phyloP scores from a whole-genome alignment of 2,888 invertebrate species.

The Microctonus hyperodae region DNA sequence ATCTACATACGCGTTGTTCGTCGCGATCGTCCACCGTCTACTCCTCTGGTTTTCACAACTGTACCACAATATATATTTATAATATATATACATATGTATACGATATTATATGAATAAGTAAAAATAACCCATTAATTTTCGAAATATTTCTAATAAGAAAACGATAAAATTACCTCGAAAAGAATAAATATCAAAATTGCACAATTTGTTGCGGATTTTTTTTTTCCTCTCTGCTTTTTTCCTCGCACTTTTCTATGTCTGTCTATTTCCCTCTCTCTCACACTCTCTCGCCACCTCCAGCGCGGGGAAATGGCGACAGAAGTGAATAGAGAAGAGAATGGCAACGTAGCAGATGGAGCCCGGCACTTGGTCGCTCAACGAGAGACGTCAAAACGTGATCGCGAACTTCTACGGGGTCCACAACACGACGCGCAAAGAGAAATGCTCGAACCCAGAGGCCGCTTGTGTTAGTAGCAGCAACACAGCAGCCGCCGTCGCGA shows the following conservation, averaged over 20 bases:
- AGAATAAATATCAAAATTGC: conserved; percentile 31
- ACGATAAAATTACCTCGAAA: background rate
- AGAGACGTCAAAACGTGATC: conserved; percentile 59
- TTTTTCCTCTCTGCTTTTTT: background rate
- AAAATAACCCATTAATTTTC: background rate
- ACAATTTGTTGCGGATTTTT: conserved; percentile 18
- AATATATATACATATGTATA: background rate
- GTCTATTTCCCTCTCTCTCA: background rate
- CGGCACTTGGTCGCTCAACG: conserved; percentile 60
- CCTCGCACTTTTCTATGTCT: background rate
- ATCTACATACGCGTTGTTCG: background rate
- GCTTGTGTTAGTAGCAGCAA: conserved; percentile 18
- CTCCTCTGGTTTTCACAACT: background rate
- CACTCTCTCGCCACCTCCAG: conserved; percentile 40
- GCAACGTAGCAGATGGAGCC: conserved; percentile 65
- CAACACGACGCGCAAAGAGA: conserved; percentile 82
- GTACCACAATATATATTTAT: background rate
- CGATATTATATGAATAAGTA: background rate
- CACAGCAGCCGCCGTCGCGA: conserved; percentile 34
- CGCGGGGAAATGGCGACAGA: conserved; percentile 73
- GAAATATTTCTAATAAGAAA: background rate
- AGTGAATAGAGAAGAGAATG: conserved; percentile 21
- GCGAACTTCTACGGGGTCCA: conserved; percentile 74
- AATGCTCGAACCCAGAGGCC: conserved; percentile 67
- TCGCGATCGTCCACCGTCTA: background rate